Evolutionary conservation across 2,888 invertebrate genomes (phyloP).

Genomic region (Venusia cambrica): DNA sequence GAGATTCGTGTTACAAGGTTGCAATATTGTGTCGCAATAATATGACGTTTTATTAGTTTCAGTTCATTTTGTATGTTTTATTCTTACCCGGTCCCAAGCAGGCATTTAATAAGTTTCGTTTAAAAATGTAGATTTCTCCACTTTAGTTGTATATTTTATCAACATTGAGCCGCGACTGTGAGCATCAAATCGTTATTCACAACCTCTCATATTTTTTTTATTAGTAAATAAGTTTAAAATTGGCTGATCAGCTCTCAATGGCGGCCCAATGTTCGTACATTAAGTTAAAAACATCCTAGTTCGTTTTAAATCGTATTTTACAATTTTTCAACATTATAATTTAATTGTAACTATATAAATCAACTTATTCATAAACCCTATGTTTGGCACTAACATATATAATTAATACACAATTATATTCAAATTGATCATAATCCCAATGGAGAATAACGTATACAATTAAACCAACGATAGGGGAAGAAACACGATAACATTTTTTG

Average conservation of each 20-base stretch:
- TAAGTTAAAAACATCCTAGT: constrained; percentile 74
- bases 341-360: constrained; percentile 68
- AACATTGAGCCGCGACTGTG: constrained; percentile 57
- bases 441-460: constrained; percentile 34
- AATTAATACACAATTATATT: constrained; percentile 62
- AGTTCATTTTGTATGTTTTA: constrained; percentile 59
- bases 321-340: constrained; percentile 54
- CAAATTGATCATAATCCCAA: constrained; percentile 43
- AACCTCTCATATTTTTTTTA: constrained; percentile 58
- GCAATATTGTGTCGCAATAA: constrained; percentile 11
- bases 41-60: constrained; percentile 25
- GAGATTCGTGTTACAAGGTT: too few relatives aligned
- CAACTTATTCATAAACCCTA: constrained; percentile 75
- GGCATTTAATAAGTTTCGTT: constrained; percentile 55
- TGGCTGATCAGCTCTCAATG: constrained; percentile 63
- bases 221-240: constrained; percentile 68
- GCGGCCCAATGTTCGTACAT: constrained; percentile 55
- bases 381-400: constrained; percentile 78
- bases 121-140: constrained; percentile 61
- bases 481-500: constrained; percentile 19
- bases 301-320: constrained; percentile 69
- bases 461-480: constrained; percentile 38
- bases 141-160: constrained; percentile 63
- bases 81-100: constrained; percentile 65
- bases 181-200: constrained; percentile 65